Conservation (phyloP, 2,113 vertebrate species). For the Grammomys dolichurus region DNA sequence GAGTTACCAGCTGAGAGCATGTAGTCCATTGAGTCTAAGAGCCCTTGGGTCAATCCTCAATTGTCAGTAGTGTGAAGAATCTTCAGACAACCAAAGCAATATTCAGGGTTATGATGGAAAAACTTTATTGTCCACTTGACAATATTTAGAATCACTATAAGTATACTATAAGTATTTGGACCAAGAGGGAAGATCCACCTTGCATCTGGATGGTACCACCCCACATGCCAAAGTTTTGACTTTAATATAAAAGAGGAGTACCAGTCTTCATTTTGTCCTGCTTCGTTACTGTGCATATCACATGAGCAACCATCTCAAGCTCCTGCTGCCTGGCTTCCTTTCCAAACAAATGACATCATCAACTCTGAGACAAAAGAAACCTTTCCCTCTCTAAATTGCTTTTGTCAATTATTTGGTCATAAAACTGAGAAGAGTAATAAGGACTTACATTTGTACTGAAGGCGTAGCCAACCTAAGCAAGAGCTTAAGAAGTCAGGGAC, state of each 20-base stretch:
- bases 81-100: background rate
- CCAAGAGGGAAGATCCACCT: background rate
- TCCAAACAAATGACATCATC: background rate
- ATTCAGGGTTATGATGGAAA: background rate
- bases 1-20: background rate
- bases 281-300: background rate
- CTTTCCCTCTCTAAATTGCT: background rate
- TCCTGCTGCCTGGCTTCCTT: background rate
- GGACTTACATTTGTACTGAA: background rate
- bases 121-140: background rate
- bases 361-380: background rate
- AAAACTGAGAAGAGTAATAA: background rate
- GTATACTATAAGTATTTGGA: background rate
- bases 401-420: background rate
- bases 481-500: background rate
- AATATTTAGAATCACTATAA: background rate
- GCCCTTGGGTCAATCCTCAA: background rate
- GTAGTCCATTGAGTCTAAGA: background rate
- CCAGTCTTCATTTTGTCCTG: too few species aligned
- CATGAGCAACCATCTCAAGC: too few species aligned
- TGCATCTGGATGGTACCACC: background rate
- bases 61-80: background rate
- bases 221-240: accelerated
- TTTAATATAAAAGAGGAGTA: background rate
- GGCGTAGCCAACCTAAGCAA: background rate